Base-by-base conservation (phyloP, 2,888 invertebrate genomes). In the Microctonus aethiopoides region DNA sequence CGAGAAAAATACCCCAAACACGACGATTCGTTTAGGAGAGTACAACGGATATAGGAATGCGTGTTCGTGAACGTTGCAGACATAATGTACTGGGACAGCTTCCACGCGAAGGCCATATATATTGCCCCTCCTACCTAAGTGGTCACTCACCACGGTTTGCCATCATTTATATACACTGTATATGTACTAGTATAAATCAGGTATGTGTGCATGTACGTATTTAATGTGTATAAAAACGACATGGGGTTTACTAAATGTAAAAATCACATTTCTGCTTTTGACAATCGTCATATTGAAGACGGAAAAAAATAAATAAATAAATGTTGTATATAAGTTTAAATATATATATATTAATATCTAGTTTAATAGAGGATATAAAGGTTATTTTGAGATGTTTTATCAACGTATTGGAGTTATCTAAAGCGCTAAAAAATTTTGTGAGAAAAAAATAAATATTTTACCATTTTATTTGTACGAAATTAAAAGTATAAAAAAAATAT, bases 41-140 rank as follows among this genome's bases (percentile, higher is more conserved):
- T 74, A 75, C 77, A 80, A 77, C 78, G 79, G 79, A 63, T 63
- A 61, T 69, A 72, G 76, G 75, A 75, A 76, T 76, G 72, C 64
- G 68, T 71, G 70, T 74, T 62, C 79, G 78, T 75, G 78, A 72
- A 65, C 32, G 29, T 46, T 34, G 78, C 75, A 78, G 79, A 81
- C 79, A 79, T 83, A 81, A 84, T 83, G 82, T 82, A 84, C 80
- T 78, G 78, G 80, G 80, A 83, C 82, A 80, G 84, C 81, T 82
- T 81, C 81, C 80, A 78, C 81, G 78, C 76, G 75, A 76, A 68
- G 75, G 76, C 82, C 78, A 84, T 84, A 85, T 84, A 84, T 84
- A 80, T 79, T 79, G 75, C 20, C 10, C 29, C 16, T 1, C 41
- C 75, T 76, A 77, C 76, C 75, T 81, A 82, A 83, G 81, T 83